Evolutionary conservation across 2,113 vertebrate species (phyloP).

Genomic region (Raja brachyura): DNA sequence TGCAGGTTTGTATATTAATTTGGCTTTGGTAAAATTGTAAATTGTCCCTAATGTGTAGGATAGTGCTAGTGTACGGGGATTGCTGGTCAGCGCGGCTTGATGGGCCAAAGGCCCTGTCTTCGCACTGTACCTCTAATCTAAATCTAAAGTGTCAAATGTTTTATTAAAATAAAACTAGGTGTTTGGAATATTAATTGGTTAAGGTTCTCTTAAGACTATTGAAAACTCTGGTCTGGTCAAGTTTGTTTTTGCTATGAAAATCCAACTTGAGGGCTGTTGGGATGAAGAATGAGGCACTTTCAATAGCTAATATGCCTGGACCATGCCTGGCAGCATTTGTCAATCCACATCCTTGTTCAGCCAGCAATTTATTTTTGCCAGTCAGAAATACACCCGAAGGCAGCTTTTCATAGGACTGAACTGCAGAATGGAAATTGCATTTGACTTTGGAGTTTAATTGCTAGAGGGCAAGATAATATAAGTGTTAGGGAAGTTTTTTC

Average conservation of each 20-base stretch:
- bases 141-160: neutral
- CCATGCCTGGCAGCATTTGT: neutral
- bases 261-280: neutral
- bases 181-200: neutral
- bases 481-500: neutral
- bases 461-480: too few species aligned
- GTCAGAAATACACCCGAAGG: conserved; percentile 1
- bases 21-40: too few species aligned
- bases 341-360: neutral
- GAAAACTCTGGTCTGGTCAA: neutral
- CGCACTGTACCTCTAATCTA: too few species aligned
- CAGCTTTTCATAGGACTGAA: neutral
- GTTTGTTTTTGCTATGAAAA: neutral
- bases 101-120: too few species aligned
- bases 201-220: neutral
- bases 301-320: neutral
- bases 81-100: too few species aligned
- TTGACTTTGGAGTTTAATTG: neutral
- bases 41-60: too few species aligned
- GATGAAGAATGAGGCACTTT: neutral
- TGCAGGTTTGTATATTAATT: too few species aligned
- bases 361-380: neutral
- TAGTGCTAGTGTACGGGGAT: too few species aligned
- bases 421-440: neutral
- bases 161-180: neutral